These are phyloP conservation scores for Centrocercus urophasianus DNA, from an alignment of 2,113 vertebrate species.

Conservation along the genomic window DNA sequence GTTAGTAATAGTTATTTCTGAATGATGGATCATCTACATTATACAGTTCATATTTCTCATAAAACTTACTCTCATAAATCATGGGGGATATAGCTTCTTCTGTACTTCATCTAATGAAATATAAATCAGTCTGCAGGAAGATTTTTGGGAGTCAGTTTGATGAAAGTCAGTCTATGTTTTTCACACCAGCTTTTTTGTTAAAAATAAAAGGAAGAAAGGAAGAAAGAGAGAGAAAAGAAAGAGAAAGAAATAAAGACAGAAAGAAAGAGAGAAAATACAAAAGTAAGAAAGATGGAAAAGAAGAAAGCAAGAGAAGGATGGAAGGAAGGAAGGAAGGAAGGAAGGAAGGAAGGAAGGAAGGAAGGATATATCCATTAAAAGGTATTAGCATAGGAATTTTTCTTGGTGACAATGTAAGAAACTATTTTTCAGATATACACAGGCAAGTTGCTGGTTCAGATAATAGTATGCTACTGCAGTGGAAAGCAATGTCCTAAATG, in stretches of 20 bases:
- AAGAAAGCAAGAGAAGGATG: too few species aligned
- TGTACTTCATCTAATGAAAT: slow-evolving; percentile 36
- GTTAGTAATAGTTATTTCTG: slow-evolving; percentile 39
- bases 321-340: too few species aligned
- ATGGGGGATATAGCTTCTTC: slow-evolving; percentile 1
- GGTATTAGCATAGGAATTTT: neutral
- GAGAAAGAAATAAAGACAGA: too few species aligned
- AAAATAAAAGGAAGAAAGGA: neutral
- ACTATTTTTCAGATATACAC: neutral
- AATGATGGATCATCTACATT: slow-evolving; percentile 19
- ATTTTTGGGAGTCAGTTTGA: slow-evolving; percentile 23
- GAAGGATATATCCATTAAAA: neutral
- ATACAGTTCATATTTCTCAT: slow-evolving; percentile 53
- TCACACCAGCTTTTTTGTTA: neutral
- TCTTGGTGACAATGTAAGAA: neutral
- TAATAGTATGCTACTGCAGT: neutral
- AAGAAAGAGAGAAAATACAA: too few species aligned
- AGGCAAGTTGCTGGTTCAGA: neutral
- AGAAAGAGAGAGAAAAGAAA: neutral
- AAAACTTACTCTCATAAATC: slow-evolving; percentile 42
- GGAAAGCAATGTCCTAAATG: neutral
- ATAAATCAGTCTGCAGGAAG: neutral
- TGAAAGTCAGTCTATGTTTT: slow-evolving; percentile 9
- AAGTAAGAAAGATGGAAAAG: too few species aligned
- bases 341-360: neutral